Evolutionary conservation across 1,140 invertebrate species (phyloP).

Genomic region (Pissodes strobi): DNA sequence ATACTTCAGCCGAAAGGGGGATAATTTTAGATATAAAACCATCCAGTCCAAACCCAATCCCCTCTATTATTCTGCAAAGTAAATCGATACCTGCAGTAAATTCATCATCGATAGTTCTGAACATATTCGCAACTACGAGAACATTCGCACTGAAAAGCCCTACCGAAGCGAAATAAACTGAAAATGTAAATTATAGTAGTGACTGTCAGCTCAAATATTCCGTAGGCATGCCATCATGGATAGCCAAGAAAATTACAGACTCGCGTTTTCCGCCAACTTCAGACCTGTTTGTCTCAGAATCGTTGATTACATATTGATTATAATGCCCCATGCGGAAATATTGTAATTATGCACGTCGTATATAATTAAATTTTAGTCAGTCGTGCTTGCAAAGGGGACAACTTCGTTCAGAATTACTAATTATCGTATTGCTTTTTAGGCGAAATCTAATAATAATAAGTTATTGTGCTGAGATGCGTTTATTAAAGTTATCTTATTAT

Average conservation of each 20-base stretch:
- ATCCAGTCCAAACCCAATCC: no score
- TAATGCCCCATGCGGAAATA: background rate
- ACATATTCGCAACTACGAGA: no score
- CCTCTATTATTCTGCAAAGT: no score
- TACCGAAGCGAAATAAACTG: conserved; percentile 21
- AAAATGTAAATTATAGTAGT: conserved; percentile 33
- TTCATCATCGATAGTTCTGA: no score
- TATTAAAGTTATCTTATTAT: no score
- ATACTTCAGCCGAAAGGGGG: no score
- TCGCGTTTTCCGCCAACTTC: background rate
- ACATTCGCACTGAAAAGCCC: conserved; percentile 18
- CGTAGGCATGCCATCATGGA: conserved; percentile 12
- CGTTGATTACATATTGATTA: conserved; percentile 23
- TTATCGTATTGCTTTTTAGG: no score
- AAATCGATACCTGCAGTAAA: no score
- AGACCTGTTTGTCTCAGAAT: conserved; percentile 24
- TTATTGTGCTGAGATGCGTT: no score
- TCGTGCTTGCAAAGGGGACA: background rate
- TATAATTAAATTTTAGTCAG: conserved; percentile 5
- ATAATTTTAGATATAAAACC: no score
- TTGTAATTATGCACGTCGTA: background rate
- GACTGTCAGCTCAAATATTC: conserved; percentile 27
- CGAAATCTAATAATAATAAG: no score
- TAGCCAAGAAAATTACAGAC: conserved; percentile 29
- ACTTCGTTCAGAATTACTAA: no score